These are phyloP conservation scores for Falco novaeseelandiae DNA, from an alignment of 2,797 vertebrate species.

Conservation along the genomic window DNA sequence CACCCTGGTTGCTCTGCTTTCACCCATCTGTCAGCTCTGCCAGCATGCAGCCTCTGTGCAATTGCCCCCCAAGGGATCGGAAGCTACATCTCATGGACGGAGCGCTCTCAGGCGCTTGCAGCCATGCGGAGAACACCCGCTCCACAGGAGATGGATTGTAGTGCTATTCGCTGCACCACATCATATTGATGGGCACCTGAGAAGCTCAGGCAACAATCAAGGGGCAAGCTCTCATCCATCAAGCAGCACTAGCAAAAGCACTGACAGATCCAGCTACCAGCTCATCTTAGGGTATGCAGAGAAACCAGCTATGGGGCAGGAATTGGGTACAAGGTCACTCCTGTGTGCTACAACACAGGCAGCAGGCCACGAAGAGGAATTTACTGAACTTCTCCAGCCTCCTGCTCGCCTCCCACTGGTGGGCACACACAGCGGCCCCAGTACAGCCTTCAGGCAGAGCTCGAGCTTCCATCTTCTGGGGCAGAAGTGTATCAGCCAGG, in stretches of 20 bases:
- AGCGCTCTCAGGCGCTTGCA: neutral
- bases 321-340: neutral
- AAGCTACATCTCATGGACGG: neutral
- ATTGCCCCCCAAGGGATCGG: neutral
- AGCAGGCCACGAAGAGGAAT: neutral
- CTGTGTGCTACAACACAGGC: rapidly evolving
- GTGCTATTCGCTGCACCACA: neutral
- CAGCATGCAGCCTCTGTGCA: neutral
- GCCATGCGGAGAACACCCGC: neutral
- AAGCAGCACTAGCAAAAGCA: neutral
- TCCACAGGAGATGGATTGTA: neutral
- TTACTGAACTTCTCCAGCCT: neutral
- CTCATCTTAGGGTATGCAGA: neutral
- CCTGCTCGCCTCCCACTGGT: neutral
- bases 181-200: neutral
- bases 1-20: neutral
- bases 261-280: neutral
- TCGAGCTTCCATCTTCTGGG: neutral
- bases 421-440: neutral
- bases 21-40: neutral
- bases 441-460: neutral
- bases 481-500: neutral
- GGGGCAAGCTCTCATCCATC: neutral
- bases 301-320: neutral
- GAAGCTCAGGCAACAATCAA: neutral